Evolutionary conservation across 2,888 invertebrate species (phyloP).

Genomic region (Yponomeuta malinellus): DNA sequence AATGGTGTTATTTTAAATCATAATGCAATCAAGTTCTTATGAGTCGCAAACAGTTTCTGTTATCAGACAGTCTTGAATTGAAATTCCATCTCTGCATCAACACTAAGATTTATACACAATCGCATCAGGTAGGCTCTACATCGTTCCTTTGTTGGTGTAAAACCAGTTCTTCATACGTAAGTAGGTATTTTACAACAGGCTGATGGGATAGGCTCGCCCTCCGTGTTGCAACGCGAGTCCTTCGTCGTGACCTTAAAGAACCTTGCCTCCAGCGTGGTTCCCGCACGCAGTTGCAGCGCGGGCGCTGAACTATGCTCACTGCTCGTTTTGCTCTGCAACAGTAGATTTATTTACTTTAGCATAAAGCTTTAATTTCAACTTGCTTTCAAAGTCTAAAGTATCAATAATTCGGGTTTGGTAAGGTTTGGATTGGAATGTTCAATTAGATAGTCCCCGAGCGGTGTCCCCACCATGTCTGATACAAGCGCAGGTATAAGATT

Average conservation of each 20-base stretch:
- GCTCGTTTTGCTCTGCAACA: background rate
- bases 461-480: slow-evolving; percentile 4
- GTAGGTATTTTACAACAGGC: slow-evolving; percentile 28
- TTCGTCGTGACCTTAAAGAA: slow-evolving; percentile 66
- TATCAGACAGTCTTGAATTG: background rate
- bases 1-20: background rate
- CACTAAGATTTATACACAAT: background rate
- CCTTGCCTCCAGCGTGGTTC: slow-evolving; percentile 49
- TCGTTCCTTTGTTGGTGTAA: slow-evolving; percentile 9
- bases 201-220: slow-evolving; percentile 39
- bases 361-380: background rate
- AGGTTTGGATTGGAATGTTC: background rate
- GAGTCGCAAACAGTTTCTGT: background rate
- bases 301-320: slow-evolving; percentile 7
- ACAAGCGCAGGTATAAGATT: slow-evolving; percentile 20
- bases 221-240: slow-evolving; percentile 39
- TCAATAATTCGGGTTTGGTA: background rate
- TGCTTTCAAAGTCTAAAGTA: background rate
- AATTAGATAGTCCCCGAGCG: background rate
- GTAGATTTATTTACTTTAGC: background rate
- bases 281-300: slow-evolving; percentile 14
- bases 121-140: slow-evolving; percentile 8
- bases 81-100: background rate
- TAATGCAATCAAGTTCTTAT: background rate
- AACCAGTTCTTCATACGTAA: slow-evolving; percentile 21